These are phyloP conservation scores for Mixornis gularis DNA, from an alignment of 2,113 vertebrate species.

Conservation along the genomic window DNA sequence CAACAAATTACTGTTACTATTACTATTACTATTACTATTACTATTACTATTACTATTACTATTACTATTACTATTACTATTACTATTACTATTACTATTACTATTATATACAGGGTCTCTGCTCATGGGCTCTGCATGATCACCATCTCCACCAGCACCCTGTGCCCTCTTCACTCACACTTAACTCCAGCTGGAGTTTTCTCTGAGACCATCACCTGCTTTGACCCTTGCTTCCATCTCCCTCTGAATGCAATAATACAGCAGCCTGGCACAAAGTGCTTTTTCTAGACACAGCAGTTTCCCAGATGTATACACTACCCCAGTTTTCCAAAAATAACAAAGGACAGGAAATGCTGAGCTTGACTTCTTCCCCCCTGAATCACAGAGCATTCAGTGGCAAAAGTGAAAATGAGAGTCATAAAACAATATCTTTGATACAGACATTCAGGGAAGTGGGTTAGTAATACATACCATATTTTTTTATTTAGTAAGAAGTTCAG, in stretches of 20 bases:
- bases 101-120: no score
- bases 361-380: neutral
- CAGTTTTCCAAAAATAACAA: conserved; percentile 16
- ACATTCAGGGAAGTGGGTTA: neutral
- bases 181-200: neutral
- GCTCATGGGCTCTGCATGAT: neutral
- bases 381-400: neutral
- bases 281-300: neutral
- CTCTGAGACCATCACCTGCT: neutral
- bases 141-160: neutral
- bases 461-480: conserved; percentile 24
- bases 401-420: conserved; percentile 30
- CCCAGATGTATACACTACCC: neutral
- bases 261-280: neutral
- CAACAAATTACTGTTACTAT: neutral
- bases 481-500: conserved; percentile 9
- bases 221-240: neutral
- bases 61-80: no score
- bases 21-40: no score
- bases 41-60: no score
- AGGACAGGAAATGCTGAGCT: neutral
- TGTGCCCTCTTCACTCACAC: neutral
- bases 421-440: neutral
- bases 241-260: neutral
- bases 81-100: no score